These are phyloP conservation scores for Zoroaster sp. DNA, from an alignment of 53 echinoderm and acorn worm genomes.

Conservation along the genomic window DNA sequence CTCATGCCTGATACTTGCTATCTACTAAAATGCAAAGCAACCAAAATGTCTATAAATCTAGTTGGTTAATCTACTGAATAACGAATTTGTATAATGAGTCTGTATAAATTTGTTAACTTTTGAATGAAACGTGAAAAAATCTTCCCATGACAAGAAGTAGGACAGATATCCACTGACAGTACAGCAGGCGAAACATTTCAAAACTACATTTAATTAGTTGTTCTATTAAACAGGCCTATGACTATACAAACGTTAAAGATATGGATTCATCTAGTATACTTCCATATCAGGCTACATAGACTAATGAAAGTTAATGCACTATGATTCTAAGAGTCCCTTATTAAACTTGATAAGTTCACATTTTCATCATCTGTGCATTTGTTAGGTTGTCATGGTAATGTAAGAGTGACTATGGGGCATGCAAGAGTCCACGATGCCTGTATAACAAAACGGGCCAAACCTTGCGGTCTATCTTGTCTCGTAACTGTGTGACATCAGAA, in stretches of 20 bases:
- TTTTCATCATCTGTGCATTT: neutral
- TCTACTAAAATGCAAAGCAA: neutral
- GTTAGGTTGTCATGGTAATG: neutral
- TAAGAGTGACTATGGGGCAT: constrained; percentile 2
- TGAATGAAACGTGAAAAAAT: no score
- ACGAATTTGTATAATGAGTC: neutral
- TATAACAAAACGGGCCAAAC: constrained; percentile 3
- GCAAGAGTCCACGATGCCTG: constrained; percentile 18
- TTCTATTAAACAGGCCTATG: neutral
- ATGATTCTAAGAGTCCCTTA: neutral
- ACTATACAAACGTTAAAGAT: no score
- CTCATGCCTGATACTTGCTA: no score
- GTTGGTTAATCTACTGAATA: neutral
- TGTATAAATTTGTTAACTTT: neutral
- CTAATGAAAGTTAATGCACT: neutral
- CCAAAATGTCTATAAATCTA: neutral
- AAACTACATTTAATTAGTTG: neutral
- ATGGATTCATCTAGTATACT: neutral
- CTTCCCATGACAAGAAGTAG: no score
- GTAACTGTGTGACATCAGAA: neutral
- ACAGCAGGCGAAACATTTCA: neutral
- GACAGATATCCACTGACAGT: neutral
- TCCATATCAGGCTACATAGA: neutral
- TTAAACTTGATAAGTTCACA: no score
- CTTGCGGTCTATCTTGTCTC: constrained; percentile 48